Conservation (phyloP, 2,888 invertebrate species). For the Platerodrilus igneus region DNA sequence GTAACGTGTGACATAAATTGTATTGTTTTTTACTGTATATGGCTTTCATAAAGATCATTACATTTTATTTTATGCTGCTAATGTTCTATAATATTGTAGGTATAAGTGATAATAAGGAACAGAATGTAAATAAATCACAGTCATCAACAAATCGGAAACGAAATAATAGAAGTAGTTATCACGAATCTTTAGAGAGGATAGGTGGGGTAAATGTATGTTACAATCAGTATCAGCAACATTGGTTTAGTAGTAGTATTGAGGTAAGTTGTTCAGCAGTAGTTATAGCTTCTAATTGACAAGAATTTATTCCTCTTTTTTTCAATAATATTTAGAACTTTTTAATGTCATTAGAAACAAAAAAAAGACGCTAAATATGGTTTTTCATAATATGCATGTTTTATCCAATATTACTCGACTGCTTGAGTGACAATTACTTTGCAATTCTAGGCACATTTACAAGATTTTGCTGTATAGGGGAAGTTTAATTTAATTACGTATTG, state of each 20-base stretch:
- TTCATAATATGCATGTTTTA: too few relatives aligned
- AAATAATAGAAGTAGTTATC: constrained; percentile 40
- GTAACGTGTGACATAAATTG: too few relatives aligned
- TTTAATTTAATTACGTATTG: too few relatives aligned
- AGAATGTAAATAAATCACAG: constrained; percentile 23
- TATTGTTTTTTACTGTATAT: too few relatives aligned
- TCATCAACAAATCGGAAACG: constrained; percentile 35
- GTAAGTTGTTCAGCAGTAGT: constrained; percentile 34
- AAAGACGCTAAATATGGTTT: too few relatives aligned
- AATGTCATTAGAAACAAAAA: too few relatives aligned
- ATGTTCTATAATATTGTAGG: constrained; percentile 32
- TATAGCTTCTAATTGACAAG: constrained; percentile 2
- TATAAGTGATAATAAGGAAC: constrained; percentile 35
- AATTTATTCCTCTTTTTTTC: constrained; percentile 3
- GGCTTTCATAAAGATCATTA: too few relatives aligned
- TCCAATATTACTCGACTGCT: too few relatives aligned
- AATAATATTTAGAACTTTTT: too few relatives aligned
- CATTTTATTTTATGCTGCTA: not conserved
- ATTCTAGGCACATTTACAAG: too few relatives aligned
- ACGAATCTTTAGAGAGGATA: constrained; percentile 46
- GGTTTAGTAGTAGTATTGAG: constrained; percentile 46
- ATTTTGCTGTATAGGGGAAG: too few relatives aligned
- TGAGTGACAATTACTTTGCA: too few relatives aligned
- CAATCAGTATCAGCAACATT: constrained; percentile 46
- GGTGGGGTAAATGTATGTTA: constrained; percentile 33